These are phyloP conservation scores for Pteronotus mesoamericanus DNA, from an alignment of 2,797 vertebrate species.

Conservation along the genomic window DNA sequence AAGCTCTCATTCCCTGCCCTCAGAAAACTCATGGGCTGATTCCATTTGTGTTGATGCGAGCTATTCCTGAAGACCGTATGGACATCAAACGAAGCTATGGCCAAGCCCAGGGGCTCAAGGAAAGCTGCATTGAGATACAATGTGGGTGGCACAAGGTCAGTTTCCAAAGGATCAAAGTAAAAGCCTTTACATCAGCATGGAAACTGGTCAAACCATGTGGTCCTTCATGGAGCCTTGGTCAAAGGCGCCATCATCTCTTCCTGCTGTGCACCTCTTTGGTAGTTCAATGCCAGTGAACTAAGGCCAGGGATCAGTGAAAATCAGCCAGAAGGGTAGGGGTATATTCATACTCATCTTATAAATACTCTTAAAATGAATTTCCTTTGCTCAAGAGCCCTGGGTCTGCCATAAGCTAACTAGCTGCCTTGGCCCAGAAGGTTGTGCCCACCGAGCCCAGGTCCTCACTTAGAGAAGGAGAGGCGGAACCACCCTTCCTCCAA, in stretches of 20 bases:
- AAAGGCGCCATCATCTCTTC: rapidly evolving
- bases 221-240: neutral
- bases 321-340: rapidly evolving
- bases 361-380: neutral
- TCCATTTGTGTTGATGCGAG: neutral
- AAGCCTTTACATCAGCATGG: rapidly evolving
- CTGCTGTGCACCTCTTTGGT: neutral
- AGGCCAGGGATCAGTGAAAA: neutral
- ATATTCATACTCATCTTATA: neutral
- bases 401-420: neutral
- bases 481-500: neutral
- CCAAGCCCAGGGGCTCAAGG: rapidly evolving
- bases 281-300: rapidly evolving
- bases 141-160: neutral
- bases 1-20: rapidly evolving
- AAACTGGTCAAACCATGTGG: neutral
- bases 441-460: neutral
- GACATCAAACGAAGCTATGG: neutral
- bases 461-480: neutral
- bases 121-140: neutral
- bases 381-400: neutral
- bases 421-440: neutral
- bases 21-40: neutral
- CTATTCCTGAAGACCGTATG: neutral
- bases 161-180: neutral